Evolutionary conservation across 2,797 vertebrate species (phyloP).

Genomic region (Melopsittacus undulatus): DNA sequence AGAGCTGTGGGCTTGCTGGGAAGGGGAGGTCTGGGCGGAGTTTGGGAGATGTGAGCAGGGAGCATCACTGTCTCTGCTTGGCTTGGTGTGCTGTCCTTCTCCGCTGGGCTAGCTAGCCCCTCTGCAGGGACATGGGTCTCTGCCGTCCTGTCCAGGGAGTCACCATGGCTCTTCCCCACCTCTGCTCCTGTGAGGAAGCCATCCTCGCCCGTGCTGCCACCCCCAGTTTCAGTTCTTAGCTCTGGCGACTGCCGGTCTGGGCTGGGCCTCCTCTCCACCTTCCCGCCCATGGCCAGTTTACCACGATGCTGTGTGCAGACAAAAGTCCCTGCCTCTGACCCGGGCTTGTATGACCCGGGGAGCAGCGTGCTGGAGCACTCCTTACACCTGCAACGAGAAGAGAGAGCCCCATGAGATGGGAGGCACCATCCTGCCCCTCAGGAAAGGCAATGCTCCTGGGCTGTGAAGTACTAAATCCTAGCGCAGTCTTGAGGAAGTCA

Average conservation of each 20-base stretch:
- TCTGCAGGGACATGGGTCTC: not conserved
- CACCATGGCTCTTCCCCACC: not conserved
- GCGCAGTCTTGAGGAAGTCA: not conserved
- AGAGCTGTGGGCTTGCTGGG: conserved; percentile 59
- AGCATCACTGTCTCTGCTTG: not conserved
- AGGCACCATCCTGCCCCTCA: not conserved
- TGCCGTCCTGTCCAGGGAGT: not conserved
- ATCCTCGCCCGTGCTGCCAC: conserved; percentile 7
- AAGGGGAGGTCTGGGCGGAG: conserved; percentile 68
- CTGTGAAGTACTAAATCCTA: not conserved
- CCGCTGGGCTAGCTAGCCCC: not conserved
- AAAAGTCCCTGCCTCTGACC: conserved; percentile 82
- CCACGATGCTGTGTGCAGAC: conserved; percentile 87
- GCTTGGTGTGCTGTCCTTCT: not conserved
- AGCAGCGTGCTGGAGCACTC: conserved; percentile 93
- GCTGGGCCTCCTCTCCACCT: conserved; percentile 56
- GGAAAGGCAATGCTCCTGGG: not conserved
- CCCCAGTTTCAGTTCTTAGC: conserved; percentile 39
- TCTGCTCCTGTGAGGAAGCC: not conserved
- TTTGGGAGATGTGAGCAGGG: not conserved
- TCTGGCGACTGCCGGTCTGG: conserved; percentile 36
- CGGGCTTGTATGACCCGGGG: conserved; percentile 89
- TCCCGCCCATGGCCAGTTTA: conserved; percentile 54
- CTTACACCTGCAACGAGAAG: conserved; percentile 81
- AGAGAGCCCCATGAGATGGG: not conserved